Base-by-base conservation (phyloP, 2,113 vertebrate species). In the Tetrao urogallus region DNA sequence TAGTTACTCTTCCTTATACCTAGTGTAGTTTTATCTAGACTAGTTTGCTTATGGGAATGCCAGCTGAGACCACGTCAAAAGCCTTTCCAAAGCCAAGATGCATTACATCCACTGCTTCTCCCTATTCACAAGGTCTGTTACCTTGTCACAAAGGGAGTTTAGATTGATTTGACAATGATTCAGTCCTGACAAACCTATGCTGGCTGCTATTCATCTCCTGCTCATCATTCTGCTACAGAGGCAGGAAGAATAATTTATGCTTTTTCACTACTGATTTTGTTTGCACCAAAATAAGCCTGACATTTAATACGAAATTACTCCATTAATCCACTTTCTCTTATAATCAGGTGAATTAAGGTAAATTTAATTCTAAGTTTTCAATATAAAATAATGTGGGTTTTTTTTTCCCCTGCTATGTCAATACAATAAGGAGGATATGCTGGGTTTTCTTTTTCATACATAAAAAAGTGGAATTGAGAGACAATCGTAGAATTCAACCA, bases 131-230 rank as follows among this genome's bases (percentile, higher is more conserved):
- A 60, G 64, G 48, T n/a, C 81, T 79, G 74, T 13, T 91, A 63
- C 48, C 74, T 82, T 79, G 78, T 91, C 93, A 91, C 40, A 67
- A 47, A 72, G 47, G 42, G 61, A 86, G 27, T 69, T 92, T 28
- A 43, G 18, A 38, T 65, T 65, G 48, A 27, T 66, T 89, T 91
- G 85, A 94, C 48, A 3, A 3, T 6, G 36, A 95, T 85, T 88
- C 85, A 48, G 28, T 91, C 54, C 43, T 70, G 67, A 85, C 82
- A 92, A 89, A 92, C 82, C 48, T 76, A 21, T 94, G 48, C 60
- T 95, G 93, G 89, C 78, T 89, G 63, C 58, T 91, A 43, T 42
- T 85, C 58, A 7, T 87, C 58, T 89, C 77, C 43, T 76, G 15
- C 78, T 94, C 78, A 73, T 91, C 48, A 40, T 34, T 75, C 42